Base-by-base conservation (phyloP, 2,888 invertebrate species). In the Clanis bilineata region DNA sequence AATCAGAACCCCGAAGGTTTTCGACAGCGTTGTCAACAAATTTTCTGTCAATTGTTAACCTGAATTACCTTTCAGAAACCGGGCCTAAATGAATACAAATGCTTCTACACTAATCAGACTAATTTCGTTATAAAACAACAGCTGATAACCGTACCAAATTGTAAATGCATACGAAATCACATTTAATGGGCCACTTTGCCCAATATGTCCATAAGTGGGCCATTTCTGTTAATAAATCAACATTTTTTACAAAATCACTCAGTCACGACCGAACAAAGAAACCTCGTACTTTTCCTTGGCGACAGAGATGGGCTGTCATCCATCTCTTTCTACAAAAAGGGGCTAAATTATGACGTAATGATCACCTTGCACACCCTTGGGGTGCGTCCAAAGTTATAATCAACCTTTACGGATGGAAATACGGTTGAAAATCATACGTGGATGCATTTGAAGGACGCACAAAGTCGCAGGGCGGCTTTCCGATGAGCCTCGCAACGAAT, bases 281-380 rank as follows among this genome's bases (percentile, higher is more conserved):
- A 59, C 59, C 57, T 47, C 51, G 59, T 61, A 62, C 59, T 54
- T 43, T 59, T 56, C 60, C 60, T 45, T 57, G 3, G 38, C 18
- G 22, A 60, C 12, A 47, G 56, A 59, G 45, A 59, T 3, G 9
- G 56, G 12, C 9, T 7, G 3, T 38, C 59, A 12, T 39, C 45
- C 57, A 58, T 10, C 63, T 57, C 56, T 62, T 28, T 57, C 61
- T 62, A 56, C 57, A 63, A 62, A n/a, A 67, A 65, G 68, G 68
- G 68, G 62, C 64, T 61, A 60, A 64, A 64, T 65, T 63, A 67
- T 68, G 68, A 67, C 68, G 67, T 64, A 68, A 68, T 67, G 64
- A 64, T 63, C 62, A 60, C 61, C 38, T 56, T 63, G 56, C 15
- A 18, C 51, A 59, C 63, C 62, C 61, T 47, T 57, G 38, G 38